These are phyloP conservation scores for Strix uralensis DNA, from an alignment of 2,113 vertebrate genomes.

Conservation along the genomic window DNA sequence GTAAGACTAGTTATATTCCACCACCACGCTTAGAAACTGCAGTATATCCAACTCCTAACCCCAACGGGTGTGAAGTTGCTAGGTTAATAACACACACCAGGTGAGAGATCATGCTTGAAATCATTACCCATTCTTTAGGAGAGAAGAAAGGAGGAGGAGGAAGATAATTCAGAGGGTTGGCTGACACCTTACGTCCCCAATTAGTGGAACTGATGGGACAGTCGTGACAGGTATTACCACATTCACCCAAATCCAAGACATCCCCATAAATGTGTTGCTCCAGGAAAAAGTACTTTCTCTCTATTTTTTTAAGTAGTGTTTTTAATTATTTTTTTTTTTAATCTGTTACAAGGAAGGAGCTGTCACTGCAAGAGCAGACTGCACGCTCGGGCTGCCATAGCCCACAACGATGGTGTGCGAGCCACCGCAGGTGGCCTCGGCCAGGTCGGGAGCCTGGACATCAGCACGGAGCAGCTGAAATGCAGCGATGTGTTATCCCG, in stretches of 20 bases:
- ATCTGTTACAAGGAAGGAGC: neutral
- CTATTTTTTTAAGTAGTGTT: neutral
- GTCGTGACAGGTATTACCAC: constrained; percentile 21
- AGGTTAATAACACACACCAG: neutral
- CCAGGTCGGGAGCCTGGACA: neutral
- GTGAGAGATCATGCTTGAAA: neutral
- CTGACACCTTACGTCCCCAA: neutral
- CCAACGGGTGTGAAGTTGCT: neutral
- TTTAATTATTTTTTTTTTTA: neutral
- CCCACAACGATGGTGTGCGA: rapidly evolving
- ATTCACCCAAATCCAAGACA: constrained; percentile 52
- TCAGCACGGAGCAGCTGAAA: neutral
- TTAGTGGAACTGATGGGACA: constrained; percentile 24
- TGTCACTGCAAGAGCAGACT: neutral
- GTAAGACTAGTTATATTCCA: neutral
- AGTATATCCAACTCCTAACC: neutral
- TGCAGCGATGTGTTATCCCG: neutral
- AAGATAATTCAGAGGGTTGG: constrained; percentile 16
- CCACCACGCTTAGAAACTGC: neutral
- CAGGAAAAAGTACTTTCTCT: neutral
- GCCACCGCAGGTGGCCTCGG: rapidly evolving
- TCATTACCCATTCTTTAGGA: constrained; percentile 20
- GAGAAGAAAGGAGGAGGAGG: constrained; percentile 36
- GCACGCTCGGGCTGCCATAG: rapidly evolving
- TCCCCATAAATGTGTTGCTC: neutral